These are phyloP conservation scores for Chiridota heheva DNA, from an alignment of 35 echinoderm and acorn worm genomes.

Conservation along the genomic window DNA sequence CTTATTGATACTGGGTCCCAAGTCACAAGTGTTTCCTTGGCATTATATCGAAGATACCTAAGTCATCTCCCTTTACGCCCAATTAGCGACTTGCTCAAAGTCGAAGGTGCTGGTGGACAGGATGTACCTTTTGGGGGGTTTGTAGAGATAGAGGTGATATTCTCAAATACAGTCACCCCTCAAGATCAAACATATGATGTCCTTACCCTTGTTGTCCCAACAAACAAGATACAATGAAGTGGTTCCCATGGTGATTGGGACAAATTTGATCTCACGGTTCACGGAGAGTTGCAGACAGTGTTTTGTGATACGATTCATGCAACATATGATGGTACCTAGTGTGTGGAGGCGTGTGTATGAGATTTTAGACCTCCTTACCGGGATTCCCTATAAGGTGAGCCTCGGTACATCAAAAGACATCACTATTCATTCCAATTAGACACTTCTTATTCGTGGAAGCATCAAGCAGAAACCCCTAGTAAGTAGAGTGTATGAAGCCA, in stretches of 20 bases:
- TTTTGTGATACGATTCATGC: not conserved
- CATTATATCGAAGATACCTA: slow-evolving; percentile 8
- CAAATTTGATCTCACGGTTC: not conserved
- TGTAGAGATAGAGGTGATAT: not conserved
- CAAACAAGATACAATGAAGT: not conserved
- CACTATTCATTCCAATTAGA: not conserved
- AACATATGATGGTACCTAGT: not conserved
- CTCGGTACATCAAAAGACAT: not conserved
- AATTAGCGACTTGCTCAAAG: not conserved
- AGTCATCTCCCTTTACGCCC: not conserved
- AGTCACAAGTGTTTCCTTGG: slow-evolving; percentile 22
- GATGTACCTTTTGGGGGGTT: slow-evolving; percentile 4
- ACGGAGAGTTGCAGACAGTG: not conserved
- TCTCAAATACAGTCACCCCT: not conserved
- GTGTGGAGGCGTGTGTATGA: not conserved
- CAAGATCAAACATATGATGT: not conserved
- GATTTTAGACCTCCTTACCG: not conserved
- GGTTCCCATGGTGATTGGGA: slow-evolving; percentile 2
- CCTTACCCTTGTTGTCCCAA: not conserved
- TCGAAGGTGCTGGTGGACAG: slow-evolving; percentile 16
- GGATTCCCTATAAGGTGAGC: not conserved
- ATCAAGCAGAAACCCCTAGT: not conserved
- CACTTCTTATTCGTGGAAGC: not conserved
- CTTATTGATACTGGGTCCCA: slow-evolving; percentile 39
- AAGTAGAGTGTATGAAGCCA: not conserved